These are phyloP conservation scores for Sandelia bainsii DNA, from an alignment of 2,797 vertebrate genomes.

Conservation along the genomic window DNA sequence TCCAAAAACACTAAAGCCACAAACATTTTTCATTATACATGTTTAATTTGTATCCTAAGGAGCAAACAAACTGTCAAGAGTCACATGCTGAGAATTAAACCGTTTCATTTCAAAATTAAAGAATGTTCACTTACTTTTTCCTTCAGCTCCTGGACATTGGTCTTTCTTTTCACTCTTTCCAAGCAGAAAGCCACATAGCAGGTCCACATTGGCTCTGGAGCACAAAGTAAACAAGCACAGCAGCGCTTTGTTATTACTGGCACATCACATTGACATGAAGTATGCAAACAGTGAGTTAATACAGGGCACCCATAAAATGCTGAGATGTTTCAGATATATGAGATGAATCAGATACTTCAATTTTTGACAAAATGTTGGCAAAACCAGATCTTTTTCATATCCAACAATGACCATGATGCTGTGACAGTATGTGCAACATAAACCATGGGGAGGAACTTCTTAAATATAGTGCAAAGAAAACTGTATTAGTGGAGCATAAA, in stretches of 20 bases:
- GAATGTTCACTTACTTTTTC: conserved; percentile 83
- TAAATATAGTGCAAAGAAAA: background rate
- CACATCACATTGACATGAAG: background rate
- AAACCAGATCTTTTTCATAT: background rate
- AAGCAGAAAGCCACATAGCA: conserved; percentile 89
- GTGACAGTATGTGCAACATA: background rate
- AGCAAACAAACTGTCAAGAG: background rate
- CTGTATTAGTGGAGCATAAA: no score
- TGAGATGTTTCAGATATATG: background rate
- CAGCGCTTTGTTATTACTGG: conserved; percentile 8
- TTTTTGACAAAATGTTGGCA: background rate
- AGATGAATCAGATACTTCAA: background rate
- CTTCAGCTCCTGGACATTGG: conserved; percentile 88
- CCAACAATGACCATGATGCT: background rate
- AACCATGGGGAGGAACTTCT: background rate
- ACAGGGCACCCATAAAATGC: background rate
- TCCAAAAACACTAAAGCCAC: background rate
- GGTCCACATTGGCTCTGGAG: conserved; percentile 92
- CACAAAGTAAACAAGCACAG: conserved; percentile 38
- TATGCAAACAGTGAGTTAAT: background rate
- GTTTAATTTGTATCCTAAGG: background rate
- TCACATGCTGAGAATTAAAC: background rate
- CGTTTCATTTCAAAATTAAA: background rate
- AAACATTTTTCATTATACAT: background rate
- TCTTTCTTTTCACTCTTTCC: conserved; percentile 91